Evolutionary conservation across 2,888 invertebrate species (phyloP), one percentile per base, ranked within the genome.

Genomic region (Coenonympha arcania): DNA sequence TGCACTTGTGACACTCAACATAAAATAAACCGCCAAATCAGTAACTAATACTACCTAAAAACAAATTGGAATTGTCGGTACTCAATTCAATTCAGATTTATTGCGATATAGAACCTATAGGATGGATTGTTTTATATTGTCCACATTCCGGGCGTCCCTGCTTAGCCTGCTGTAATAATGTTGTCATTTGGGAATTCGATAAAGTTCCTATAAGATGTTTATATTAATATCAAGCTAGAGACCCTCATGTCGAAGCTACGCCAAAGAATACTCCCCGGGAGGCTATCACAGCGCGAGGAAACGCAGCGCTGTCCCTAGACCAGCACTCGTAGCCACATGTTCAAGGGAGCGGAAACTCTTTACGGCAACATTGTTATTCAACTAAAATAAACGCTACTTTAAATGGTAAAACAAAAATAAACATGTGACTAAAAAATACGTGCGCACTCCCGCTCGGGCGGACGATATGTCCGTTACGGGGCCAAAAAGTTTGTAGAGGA

Each of bases 281-380:
- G 76, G 78, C 79, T 74, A 58, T 62, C 72, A 66, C 65, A 73
- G 76, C 76, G 79, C 76, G 64, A 60, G 64, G 80, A 79, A 80
- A 79, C 81, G 81, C 81, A 79, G 81, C 77, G 76, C 74, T 58
- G 50, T 54, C 59, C 55, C 54, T 56, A 64, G 66, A 75, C 52
- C 65, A 76, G 76, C 83, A 78, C 79, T 60, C 66, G 79, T 83
- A 85, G 85, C 84, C 85, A 84, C 85, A 84, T 84, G 84, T 84
- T 84, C 79, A 79, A 71, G 79, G 82, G 78, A 76, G 76, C 63
- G 58, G 56, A 59, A 54, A 56, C 50, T 44, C 56, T 48, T 60
- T 59, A 59, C 50, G 59, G 63, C 54, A 59, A 48, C 40, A 30
- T 19, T 44, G 33, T 48, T 33, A 43, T 50, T 50, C 6, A 55